These are phyloP conservation scores for Mungos mungo DNA, from an alignment of 2,113 vertebrate genomes.

Conservation along the genomic window DNA sequence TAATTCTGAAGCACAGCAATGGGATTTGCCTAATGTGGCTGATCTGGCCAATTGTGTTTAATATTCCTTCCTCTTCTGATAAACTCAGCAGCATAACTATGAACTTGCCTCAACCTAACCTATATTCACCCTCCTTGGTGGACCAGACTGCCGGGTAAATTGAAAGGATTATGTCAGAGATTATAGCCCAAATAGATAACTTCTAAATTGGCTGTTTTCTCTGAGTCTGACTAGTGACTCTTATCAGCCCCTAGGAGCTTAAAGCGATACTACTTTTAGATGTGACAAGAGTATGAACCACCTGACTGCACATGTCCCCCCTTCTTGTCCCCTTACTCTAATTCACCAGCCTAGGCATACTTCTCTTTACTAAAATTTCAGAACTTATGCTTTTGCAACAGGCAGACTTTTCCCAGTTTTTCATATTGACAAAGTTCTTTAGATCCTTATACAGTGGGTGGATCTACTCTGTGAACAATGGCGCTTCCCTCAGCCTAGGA, in stretches of 20 bases:
- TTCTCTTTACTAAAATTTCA: background rate
- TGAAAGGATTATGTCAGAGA: background rate
- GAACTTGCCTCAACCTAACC: background rate
- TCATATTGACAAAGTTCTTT: background rate
- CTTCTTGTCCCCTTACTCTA: background rate
- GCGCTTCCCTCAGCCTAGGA: background rate
- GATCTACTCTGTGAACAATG: background rate
- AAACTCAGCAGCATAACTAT: background rate
- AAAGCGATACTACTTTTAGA: background rate
- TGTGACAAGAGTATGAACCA: background rate
- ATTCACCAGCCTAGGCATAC: background rate
- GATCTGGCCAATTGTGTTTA: background rate
- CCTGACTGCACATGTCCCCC: rapidly evolving
- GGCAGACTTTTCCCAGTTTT: background rate
- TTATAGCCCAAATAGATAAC: slow-evolving; percentile 9
- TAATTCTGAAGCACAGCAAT: slow-evolving; percentile 42
- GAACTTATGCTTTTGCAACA: background rate
- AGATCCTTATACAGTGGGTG: background rate
- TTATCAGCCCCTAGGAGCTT: background rate
- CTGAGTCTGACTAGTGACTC: background rate
- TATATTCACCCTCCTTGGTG: background rate
- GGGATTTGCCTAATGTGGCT: slow-evolving; percentile 19
- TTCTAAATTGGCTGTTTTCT: slow-evolving; percentile 24
- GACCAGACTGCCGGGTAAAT: background rate
- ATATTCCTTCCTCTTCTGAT: background rate